A percentile compares a stretch with the other conserved stretches of the same genome.
These are phyloP conservation scores for Gavia stellata DNA, from an alignment of 2,113 vertebrate species.

Conservation along the genomic window DNA sequence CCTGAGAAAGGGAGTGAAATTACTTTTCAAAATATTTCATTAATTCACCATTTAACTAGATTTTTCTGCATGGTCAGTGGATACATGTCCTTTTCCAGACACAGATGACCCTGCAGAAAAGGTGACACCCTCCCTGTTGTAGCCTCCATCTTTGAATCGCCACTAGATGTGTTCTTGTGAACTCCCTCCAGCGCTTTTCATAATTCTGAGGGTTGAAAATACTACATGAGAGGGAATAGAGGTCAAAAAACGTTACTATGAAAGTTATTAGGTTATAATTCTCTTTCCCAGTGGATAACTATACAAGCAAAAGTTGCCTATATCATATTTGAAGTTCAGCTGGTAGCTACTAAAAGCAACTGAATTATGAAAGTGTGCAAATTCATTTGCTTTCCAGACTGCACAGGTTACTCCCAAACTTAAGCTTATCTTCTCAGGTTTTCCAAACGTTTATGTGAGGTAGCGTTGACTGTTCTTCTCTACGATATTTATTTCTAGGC, in stretches of 20 bases:
- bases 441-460: neutral
- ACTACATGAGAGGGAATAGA: neutral
- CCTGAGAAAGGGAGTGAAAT: neutral
- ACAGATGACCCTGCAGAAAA: neutral
- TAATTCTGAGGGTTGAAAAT: neutral
- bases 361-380: neutral
- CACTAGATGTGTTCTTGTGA: neutral
- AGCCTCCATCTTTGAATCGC: neutral
- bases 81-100: neutral
- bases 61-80: neutral
- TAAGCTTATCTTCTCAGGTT: neutral
- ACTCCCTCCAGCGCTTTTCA: neutral
- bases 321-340: neutral
- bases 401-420: neutral
- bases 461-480: neutral
- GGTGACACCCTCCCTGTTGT: neutral
- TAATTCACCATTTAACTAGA: neutral
- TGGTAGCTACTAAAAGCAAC: neutral
- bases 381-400: neutral
- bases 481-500: neutral
- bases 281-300: neutral
- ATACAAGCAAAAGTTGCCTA: neutral
- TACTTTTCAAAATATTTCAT: neutral
- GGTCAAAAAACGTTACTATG: neutral
- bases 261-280: neutral